phyloP scores from a whole-genome alignment of 2,888 invertebrate genomes.

The Camptogramma bilineatum region DNA sequence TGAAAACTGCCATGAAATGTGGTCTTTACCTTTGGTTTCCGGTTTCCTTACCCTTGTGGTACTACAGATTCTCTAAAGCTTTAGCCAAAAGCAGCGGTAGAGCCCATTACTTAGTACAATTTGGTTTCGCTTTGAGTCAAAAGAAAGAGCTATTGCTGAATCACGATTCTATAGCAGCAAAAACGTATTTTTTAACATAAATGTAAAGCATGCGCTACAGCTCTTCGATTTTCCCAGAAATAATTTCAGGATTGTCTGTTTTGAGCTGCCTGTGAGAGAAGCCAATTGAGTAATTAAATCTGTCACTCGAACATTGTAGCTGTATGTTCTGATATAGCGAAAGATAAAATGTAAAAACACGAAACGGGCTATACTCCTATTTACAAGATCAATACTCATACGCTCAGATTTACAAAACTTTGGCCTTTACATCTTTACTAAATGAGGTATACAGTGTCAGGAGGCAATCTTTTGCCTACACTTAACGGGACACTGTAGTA shows the following conservation, averaged over 20 bases:
- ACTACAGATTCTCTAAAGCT: constrained; percentile 17
- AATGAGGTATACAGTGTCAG: no score
- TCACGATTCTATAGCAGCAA: not conserved
- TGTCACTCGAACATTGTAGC: not conserved
- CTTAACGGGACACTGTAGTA: no score
- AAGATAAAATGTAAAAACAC: not conserved
- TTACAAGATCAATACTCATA: no score
- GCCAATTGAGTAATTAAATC: not conserved
- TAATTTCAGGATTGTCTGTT: not conserved
- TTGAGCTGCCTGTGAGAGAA: not conserved
- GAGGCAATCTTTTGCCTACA: no score
- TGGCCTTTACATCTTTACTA: no score
- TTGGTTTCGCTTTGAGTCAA: constrained; percentile 18
- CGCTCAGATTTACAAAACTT: no score
- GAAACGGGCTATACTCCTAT: no score
- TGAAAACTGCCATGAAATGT: constrained; percentile 3
- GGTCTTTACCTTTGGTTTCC: constrained; percentile 4
- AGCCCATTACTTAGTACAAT: constrained; percentile 31
- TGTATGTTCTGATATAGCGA: not conserved
- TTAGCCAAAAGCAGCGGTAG: constrained; percentile 12
- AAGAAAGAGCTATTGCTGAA: constrained; percentile 9
- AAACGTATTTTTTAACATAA: not conserved
- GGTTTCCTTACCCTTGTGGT: constrained; percentile 8
- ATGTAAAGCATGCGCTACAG: not conserved
- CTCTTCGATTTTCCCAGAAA: not conserved